Percentiles rank a stretch among this genome's conserved stretches.
Evolutionary conservation across 2,888 invertebrate genomes (phyloP).

Genomic region (Terebella lapidaria): DNA sequence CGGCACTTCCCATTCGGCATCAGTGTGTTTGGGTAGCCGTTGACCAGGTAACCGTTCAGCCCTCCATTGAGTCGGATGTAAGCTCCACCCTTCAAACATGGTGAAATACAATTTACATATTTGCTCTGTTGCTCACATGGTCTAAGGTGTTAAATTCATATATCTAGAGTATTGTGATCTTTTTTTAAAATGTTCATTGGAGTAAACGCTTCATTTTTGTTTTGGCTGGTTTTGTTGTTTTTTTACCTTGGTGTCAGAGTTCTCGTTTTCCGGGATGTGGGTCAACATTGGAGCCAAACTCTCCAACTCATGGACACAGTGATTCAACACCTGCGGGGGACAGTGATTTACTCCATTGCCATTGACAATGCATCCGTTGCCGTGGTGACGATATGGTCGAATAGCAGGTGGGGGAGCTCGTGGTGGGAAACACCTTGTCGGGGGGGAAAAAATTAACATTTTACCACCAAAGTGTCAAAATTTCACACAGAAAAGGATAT

Average conservation of each 20-base stretch:
- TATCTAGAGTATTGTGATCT: no score
- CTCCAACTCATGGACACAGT: conserved; percentile 33
- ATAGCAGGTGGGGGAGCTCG: neutral
- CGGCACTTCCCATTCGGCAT: neutral
- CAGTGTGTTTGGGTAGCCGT: neutral
- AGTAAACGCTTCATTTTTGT: no score
- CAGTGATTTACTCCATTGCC: conserved; percentile 7
- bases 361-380: conserved; percentile 7
- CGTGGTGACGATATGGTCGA: neutral
- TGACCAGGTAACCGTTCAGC: neutral
- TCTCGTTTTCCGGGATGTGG: conserved; percentile 33
- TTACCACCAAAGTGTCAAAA: no score
- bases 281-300: conserved; percentile 34
- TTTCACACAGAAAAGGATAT: no score
- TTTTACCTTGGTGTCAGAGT: conserved; percentile 33
- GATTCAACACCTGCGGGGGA: no score
- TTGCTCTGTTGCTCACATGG: no score
- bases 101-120: no score
- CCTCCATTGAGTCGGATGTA: neutral
- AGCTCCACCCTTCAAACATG: no score
- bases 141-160: no score
- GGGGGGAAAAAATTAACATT: no score
- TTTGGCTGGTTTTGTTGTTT: no score
- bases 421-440: neutral
- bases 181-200: no score